Percentiles rank a stretch among this genome's conserved stretches.
These are phyloP conservation scores for Ptyas mucosa DNA, from an alignment of 2,113 vertebrate genomes.

Conservation along the genomic window DNA sequence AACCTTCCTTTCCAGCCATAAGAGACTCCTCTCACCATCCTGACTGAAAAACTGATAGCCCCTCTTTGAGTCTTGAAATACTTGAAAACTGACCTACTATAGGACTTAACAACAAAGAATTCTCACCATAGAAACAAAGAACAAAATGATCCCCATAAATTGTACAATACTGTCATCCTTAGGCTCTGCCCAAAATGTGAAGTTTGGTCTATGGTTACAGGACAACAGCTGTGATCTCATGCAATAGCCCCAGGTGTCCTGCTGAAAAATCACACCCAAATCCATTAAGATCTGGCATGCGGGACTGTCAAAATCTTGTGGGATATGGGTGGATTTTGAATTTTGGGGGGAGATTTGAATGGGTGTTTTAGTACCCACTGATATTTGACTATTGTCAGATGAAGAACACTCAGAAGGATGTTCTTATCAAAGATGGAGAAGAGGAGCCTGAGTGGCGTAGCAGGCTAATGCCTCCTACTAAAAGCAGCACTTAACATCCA, in stretches of 20 bases:
- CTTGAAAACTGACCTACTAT: neutral
- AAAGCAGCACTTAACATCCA: too few species aligned
- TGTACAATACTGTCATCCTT: neutral
- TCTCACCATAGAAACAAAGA: neutral
- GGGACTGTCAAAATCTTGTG: neutral
- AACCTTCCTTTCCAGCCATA: neutral
- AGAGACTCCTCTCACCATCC: neutral
- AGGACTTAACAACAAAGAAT: neutral
- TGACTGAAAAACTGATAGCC: neutral
- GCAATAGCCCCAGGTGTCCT: neutral
- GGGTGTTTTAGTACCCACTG: neutral
- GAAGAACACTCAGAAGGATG: neutral
- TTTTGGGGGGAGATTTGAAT: neutral
- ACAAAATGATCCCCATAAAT: neutral
- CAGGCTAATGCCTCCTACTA: too few species aligned
- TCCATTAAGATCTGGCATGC: neutral
- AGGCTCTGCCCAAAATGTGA: neutral
- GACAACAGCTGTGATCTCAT: neutral
- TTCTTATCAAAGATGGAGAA: neutral
- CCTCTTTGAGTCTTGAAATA: neutral
- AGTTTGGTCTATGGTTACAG: neutral
- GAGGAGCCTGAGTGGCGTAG: too few species aligned
- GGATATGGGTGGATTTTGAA: neutral
- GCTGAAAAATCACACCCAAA: neutral
- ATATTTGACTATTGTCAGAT: neutral